Conservation (phyloP, 2,888 invertebrate genomes). For the Apamea crenata region DNA sequence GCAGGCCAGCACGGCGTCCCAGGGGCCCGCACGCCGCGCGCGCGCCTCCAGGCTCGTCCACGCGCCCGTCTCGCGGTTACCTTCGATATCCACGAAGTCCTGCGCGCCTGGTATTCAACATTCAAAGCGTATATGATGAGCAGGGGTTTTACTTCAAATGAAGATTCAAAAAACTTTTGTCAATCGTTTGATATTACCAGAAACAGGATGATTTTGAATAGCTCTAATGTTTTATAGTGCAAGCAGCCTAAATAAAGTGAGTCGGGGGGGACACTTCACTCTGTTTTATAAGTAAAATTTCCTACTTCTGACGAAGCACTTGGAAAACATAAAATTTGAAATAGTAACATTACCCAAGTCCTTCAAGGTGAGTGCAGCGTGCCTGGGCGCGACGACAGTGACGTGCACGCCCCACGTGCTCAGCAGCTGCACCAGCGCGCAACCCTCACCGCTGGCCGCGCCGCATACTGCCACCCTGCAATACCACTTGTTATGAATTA, state of each 20-base stretch:
- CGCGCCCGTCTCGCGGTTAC: slow-evolving; percentile 65
- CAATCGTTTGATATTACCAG: not conserved
- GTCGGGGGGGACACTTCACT: not conserved
- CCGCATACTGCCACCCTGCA: slow-evolving; percentile 83
- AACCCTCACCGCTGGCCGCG: slow-evolving; percentile 83
- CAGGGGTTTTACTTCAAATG: not conserved
- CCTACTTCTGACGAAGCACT: not conserved
- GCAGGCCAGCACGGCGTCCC: slow-evolving; percentile 83
- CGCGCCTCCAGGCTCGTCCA: slow-evolving; percentile 77
- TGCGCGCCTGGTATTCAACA: slow-evolving; percentile 72
- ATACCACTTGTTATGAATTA: slow-evolving; percentile 13
- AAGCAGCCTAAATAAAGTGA: not conserved
- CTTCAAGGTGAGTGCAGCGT: slow-evolving; percentile 73
- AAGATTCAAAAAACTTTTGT: not conserved
- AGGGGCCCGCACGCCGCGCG: slow-evolving; percentile 78
- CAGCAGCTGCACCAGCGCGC: slow-evolving; percentile 82
- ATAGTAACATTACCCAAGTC: slow-evolving; percentile 76
- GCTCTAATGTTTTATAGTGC: not conserved
- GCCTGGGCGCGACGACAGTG: slow-evolving; percentile 77
- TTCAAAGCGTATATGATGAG: not conserved
- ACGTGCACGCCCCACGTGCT: slow-evolving; percentile 80
- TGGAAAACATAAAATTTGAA: not conserved
- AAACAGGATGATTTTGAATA: not conserved
- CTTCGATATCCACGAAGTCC: slow-evolving; percentile 76
- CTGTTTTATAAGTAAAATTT: not conserved